phyloP scores from a whole-genome alignment of 2,888 invertebrate species.

The Nephrotoma appendiculata region DNA sequence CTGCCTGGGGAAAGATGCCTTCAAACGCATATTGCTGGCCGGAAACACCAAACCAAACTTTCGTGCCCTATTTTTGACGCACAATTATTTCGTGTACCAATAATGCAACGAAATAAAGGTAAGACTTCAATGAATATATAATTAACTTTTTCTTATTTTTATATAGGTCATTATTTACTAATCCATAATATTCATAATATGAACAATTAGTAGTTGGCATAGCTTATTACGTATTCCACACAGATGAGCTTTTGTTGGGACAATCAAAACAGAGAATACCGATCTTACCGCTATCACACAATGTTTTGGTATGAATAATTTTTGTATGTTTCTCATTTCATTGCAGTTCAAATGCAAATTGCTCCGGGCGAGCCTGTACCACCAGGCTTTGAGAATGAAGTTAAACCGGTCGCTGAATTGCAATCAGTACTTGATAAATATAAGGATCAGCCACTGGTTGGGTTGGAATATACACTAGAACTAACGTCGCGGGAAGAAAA shows the following conservation, averaged over 20 bases:
- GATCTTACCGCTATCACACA: background rate
- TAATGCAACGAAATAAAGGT: constrained; percentile 13
- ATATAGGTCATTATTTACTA: background rate
- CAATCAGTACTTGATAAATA: constrained; percentile 34
- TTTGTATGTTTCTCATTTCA: background rate
- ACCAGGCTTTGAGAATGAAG: constrained; percentile 53
- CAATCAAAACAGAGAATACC: background rate
- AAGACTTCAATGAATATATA: background rate
- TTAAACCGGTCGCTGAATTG: constrained; percentile 33
- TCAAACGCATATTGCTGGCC: constrained; percentile 17
- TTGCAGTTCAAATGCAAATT: constrained; percentile 22
- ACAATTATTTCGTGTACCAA: constrained; percentile 12
- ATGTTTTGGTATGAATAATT: background rate
- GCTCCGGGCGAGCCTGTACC: constrained; percentile 52
- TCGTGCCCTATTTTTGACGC: constrained; percentile 13
- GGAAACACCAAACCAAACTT: constrained; percentile 18
- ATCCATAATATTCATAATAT: background rate
- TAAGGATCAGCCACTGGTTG: constrained; percentile 40
- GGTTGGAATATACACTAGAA: constrained; percentile 69
- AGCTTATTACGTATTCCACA: background rate
- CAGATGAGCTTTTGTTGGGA: background rate
- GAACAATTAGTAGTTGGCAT: background rate
- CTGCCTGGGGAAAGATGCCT: constrained; percentile 16
- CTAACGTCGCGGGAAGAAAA: constrained; percentile 46
- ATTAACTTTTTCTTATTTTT: background rate